These are phyloP conservation scores for Tragelaphus oryx DNA, from an alignment of 2,797 vertebrate species.

Conservation along the genomic window DNA sequence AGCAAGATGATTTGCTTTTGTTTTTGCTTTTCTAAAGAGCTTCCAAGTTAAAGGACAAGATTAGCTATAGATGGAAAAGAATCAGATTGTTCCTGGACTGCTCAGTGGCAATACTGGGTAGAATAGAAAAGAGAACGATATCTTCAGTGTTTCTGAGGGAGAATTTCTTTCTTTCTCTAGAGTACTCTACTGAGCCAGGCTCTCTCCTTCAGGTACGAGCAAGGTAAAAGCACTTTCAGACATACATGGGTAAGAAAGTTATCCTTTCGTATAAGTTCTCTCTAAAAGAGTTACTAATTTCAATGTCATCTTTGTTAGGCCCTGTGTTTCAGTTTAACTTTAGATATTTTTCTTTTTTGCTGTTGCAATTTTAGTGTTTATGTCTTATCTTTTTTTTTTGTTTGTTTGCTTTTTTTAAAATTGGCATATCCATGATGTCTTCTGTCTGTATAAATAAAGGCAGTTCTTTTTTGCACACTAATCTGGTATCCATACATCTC, in stretches of 20 bases:
- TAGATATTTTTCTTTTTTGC: conserved; percentile 10
- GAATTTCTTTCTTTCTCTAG: neutral
- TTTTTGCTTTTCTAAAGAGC: neutral
- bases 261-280: neutral
- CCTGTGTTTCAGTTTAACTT: neutral
- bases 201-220: neutral
- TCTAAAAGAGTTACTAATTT: neutral
- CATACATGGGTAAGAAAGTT: neutral
- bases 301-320: neutral
- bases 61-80: neutral
- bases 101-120: neutral
- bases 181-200: neutral
- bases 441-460: neutral
- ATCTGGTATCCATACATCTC: neutral
- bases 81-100: neutral
- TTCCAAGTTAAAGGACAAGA: neutral
- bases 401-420: neutral
- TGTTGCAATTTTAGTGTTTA: neutral
- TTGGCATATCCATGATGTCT: neutral
- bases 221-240: conserved; percentile 5
- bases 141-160: neutral
- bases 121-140: neutral
- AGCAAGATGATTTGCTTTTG: neutral
- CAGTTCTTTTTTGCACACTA: neutral
- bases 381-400: neutral